phyloP scores from a whole-genome alignment of 2,113 vertebrate species.

The Aphelocoma coerulescens region DNA sequence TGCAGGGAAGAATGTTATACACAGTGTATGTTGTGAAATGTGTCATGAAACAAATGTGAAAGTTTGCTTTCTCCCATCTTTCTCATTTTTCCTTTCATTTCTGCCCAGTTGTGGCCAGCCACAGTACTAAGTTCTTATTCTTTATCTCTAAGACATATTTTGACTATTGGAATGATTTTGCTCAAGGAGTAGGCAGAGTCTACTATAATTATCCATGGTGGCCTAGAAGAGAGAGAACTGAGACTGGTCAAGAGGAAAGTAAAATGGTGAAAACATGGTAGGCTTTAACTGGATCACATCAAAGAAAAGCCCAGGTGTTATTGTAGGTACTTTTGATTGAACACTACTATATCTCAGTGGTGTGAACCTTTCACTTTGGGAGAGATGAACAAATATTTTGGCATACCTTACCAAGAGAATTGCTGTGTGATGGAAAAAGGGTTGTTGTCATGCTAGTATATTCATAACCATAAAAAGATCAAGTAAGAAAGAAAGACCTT shows the following conservation, averaged over 20 bases:
- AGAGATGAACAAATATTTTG: background rate
- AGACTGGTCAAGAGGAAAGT: background rate
- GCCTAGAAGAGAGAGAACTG: background rate
- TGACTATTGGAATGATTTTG: background rate
- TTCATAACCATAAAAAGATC: background rate
- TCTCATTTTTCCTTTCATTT: background rate
- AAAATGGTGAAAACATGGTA: background rate
- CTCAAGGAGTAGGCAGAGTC: background rate
- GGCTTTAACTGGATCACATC: background rate
- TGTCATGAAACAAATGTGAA: constrained; percentile 28
- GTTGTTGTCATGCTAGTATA: background rate
- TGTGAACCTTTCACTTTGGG: background rate
- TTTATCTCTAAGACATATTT: background rate
- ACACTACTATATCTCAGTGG: fast-evolving
- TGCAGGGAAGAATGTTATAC: background rate
- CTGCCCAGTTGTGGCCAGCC: background rate
- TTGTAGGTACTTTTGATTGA: background rate
- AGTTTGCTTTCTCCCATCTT: background rate
- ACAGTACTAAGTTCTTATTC: background rate
- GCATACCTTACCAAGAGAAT: background rate
- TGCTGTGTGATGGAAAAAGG: background rate
- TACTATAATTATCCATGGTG: background rate
- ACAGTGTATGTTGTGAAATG: background rate
- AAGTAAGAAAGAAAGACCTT: background rate
- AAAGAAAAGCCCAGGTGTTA: background rate